Evolutionary conservation across 2,888 invertebrate species (phyloP), one percentile per base, ranked within the genome.

Genomic region (Caenorhabditis sinica): DNA sequence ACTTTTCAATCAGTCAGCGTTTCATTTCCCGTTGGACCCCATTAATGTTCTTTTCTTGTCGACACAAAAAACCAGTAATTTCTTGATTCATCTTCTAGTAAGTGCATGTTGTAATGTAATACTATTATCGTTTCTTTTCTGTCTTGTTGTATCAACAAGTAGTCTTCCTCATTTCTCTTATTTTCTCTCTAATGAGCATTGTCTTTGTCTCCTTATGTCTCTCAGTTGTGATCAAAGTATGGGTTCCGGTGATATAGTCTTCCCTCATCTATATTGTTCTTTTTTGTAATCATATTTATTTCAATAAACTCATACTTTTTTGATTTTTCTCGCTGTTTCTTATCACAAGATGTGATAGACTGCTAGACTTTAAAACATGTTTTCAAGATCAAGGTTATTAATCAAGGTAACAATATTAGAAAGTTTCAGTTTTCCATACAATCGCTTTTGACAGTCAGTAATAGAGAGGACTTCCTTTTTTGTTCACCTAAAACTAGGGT

Each of bases 91-190:
- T 58, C 68, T 43, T 17, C 61, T 69, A 63, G 77, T 40, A 69
- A 71, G 71, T 79, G 56, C 79, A 69, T 61, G 71, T 33, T 79
- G 61, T 79, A 71, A 79, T 56, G 61, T 68, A 77, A 69, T 68
- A 68, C 61, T 23, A 61, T 77, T 53, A 51, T 63, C 33, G 36
- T 20, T 25, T 43, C n/a, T 33, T 49, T 13, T 30, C 25, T 45
- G n/a, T 65, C 66, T 79, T 72, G 79, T 71, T 79, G 79, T 61
- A 79, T 79, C 79, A 79, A 79, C 79, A 79, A 79, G 63, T 65
- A 53, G 60, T 65, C 36, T 53, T 63, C 33, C 28, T 43, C 30
- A 63, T 45, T 72, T 28, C 20, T 20, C 40, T 2, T 65, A 43
- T 49, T 61, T 17, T 20, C 45, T 17, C 58, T 33, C 56, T 8